These are phyloP conservation scores for Cyprinodon variegatus DNA, from an alignment of 2,113 vertebrate species.

Conservation along the genomic window DNA sequence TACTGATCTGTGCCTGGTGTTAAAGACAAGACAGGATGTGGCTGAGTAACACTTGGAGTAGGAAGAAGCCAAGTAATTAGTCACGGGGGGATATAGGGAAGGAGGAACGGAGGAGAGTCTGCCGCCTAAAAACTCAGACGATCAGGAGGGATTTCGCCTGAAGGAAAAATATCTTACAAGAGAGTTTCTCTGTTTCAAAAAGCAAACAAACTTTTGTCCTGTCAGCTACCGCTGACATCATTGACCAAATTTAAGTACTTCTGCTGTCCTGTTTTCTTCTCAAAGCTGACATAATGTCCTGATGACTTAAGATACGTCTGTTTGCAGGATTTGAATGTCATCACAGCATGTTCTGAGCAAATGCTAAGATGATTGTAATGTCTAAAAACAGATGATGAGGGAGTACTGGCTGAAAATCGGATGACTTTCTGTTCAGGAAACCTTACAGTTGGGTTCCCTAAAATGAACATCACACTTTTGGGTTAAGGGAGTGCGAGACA, in stretches of 20 bases:
- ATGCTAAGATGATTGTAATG: slow-evolving; percentile 4
- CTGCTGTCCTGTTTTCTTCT: neutral
- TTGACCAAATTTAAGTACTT: neutral
- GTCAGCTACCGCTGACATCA: slow-evolving; percentile 22
- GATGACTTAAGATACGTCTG: neutral
- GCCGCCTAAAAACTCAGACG: slow-evolving; percentile 44
- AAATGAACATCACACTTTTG: slow-evolving; percentile 63
- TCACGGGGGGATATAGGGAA: slow-evolving; percentile 55
- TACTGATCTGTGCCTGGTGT: slow-evolving; percentile 36
- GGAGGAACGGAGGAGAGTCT: slow-evolving; percentile 22
- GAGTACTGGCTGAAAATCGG: slow-evolving; percentile 53
- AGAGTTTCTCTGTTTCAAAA: slow-evolving; percentile 15
- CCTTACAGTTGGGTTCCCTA: slow-evolving; percentile 59
- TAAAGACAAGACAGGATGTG: slow-evolving; percentile 61
- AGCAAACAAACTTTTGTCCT: neutral
- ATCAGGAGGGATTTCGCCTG: slow-evolving; percentile 21
- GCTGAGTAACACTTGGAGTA: slow-evolving; percentile 52
- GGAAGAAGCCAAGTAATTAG: slow-evolving; percentile 65
- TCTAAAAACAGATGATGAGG: slow-evolving; percentile 17
- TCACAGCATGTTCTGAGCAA: neutral
- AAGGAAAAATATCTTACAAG: slow-evolving; percentile 17
- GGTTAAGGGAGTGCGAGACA: slow-evolving; percentile 41
- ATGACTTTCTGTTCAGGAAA: slow-evolving; percentile 75
- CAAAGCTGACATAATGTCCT: neutral
- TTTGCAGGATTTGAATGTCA: neutral